A percentile compares a stretch with the other conserved stretches of the same genome.
Conservation (phyloP, 64 coral and sea anemone genomes). For the Pachyseris speciosa region DNA sequence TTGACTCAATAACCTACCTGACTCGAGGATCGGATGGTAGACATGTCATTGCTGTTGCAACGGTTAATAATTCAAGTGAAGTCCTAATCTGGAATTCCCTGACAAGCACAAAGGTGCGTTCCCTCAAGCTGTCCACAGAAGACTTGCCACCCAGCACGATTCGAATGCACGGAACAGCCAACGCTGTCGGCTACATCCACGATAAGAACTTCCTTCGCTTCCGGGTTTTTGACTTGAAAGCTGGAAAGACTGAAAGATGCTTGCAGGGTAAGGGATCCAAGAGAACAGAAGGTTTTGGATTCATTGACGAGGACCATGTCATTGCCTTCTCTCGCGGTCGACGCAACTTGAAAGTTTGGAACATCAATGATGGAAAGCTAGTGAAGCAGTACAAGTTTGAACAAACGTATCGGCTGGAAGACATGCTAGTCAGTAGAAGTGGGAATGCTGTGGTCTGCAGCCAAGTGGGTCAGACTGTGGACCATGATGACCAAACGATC, state of each 20-base stretch:
- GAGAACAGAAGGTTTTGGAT: conserved; percentile 41
- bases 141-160: conserved; percentile 2
- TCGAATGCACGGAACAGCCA: conserved; percentile 27
- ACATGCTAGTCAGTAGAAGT: conserved; percentile 57
- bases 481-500: conserved; percentile 36
- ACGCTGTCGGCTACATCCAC: conserved; percentile 61
- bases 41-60: conserved; percentile 49
- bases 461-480: conserved; percentile 12
- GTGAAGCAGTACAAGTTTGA: conserved; percentile 60
- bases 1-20: conserved; percentile 27
- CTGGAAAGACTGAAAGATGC: conserved; percentile 45
- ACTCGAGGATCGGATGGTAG: conserved; percentile 4
- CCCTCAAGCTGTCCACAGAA: not conserved
- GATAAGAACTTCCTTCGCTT: conserved; percentile 49
- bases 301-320: conserved; percentile 30
- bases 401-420: conserved; percentile 46
- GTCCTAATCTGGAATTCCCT: conserved; percentile 46
- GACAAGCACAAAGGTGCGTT: conserved; percentile 22
- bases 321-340: conserved; percentile 54
- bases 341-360: conserved; percentile 62
- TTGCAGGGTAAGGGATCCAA: conserved; percentile 61
- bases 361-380: conserved; percentile 32
- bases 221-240: conserved; percentile 46
- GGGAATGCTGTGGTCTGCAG: conserved; percentile 31
- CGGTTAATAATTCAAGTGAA: not conserved